phyloP scores from a whole-genome alignment of 2,888 invertebrate genomes.

The Tridacna gigas region DNA sequence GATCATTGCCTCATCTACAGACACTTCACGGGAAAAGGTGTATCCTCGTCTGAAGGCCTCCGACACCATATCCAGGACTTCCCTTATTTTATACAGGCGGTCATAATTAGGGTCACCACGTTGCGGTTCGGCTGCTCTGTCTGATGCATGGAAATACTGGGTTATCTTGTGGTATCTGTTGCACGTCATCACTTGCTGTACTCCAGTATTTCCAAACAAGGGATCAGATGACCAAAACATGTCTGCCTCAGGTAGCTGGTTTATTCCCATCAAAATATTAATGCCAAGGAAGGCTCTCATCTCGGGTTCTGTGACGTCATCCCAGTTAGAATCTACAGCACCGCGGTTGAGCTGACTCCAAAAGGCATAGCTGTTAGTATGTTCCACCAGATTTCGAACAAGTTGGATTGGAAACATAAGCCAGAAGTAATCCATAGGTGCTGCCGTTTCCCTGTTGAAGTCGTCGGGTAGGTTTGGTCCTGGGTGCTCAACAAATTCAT shows the following conservation, averaged over 20 bases:
- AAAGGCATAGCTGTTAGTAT: slow-evolving; percentile 36
- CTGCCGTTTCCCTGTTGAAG: too few relatives aligned
- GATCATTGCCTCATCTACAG: slow-evolving; percentile 44
- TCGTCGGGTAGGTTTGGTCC: too few relatives aligned
- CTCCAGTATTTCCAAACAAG: slow-evolving; percentile 24
- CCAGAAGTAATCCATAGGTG: too few relatives aligned
- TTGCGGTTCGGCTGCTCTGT: slow-evolving; percentile 23
- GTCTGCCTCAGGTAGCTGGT: slow-evolving; percentile 20
- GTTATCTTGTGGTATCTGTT: slow-evolving; percentile 40
- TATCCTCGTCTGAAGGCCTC: not conserved
- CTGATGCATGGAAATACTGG: slow-evolving; percentile 40
- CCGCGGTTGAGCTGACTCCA: slow-evolving; percentile 14
- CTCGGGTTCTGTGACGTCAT: not conserved
- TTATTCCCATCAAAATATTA: slow-evolving; percentile 47
- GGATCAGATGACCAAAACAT: slow-evolving; percentile 48
- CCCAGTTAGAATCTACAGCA: not conserved
- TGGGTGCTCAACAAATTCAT: too few relatives aligned
- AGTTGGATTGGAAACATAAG: too few relatives aligned
- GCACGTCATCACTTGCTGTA: slow-evolving; percentile 27
- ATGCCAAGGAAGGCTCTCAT: slow-evolving; percentile 40
- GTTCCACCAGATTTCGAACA: too few relatives aligned
- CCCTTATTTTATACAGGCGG: slow-evolving; percentile 14
- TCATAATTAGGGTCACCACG: slow-evolving; percentile 4
- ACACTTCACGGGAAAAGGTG: slow-evolving; percentile 22
- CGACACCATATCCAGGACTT: not conserved